These are phyloP conservation scores for Lasioglossum baleicum DNA, from an alignment of 1,140 invertebrate species.

Conservation along the genomic window DNA sequence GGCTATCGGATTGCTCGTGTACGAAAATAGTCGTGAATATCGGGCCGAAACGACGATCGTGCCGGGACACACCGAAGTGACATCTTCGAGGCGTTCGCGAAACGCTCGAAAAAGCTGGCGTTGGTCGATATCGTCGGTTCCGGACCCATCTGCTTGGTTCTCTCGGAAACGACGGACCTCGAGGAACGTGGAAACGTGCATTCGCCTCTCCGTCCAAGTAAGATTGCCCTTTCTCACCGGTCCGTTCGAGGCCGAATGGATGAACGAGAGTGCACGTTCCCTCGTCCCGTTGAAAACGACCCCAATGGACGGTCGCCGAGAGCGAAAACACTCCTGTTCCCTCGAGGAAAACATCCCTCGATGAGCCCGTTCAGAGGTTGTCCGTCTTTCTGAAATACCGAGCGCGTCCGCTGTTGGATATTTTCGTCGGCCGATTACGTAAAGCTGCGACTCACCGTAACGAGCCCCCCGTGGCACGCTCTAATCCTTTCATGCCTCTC, in stretches of 20 bases:
- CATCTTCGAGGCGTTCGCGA: slow-evolving; percentile 32
- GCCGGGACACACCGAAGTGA: slow-evolving; percentile 52
- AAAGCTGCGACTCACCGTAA: slow-evolving; percentile 55
- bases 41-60: slow-evolving; percentile 56
- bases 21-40: slow-evolving; percentile 72
- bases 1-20: slow-evolving; percentile 66
- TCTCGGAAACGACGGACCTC: too few relatives aligned
- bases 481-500: slow-evolving; percentile 63
- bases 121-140: neutral
- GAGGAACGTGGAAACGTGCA: slow-evolving; percentile 20
- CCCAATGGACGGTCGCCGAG: slow-evolving; percentile 13
- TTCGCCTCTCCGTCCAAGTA: slow-evolving; percentile 36
- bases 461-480: slow-evolving; percentile 35
- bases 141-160: too few relatives aligned
- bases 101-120: neutral
- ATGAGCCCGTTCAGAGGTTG: slow-evolving; percentile 43
- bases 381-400: slow-evolving; percentile 61
- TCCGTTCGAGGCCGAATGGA: neutral
- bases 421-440: slow-evolving; percentile 66
- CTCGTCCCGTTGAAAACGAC: slow-evolving; percentile 49
- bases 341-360: too few relatives aligned
- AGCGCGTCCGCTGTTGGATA: slow-evolving; percentile 53
- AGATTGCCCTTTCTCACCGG: slow-evolving; percentile 27
- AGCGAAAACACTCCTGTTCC: slow-evolving; percentile 40
- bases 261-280: slow-evolving; percentile 19